Evolutionary conservation across 2,888 invertebrate genomes (phyloP).

Genomic region (Agonopterix subpropinquella): DNA sequence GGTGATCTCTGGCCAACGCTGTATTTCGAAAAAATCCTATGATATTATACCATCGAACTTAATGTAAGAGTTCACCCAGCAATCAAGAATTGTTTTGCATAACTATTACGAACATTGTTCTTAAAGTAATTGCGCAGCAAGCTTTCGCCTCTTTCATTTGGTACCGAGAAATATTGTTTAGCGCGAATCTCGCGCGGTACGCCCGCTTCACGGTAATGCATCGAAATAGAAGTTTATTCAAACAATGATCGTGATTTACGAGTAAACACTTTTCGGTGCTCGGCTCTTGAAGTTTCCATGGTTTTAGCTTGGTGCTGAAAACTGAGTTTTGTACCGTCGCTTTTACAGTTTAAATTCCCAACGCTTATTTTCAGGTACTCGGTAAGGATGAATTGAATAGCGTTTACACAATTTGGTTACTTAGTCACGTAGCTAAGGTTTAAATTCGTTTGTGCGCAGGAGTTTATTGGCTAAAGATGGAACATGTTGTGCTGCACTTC

Average conservation of each 20-base stretch:
- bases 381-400: slow-evolving; percentile 17
- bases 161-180: slow-evolving; percentile 53
- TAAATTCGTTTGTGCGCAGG: slow-evolving; percentile 18
- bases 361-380: neutral
- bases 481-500: slow-evolving; percentile 55
- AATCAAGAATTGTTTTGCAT: neutral
- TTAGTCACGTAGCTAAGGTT: slow-evolving; percentile 16
- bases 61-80: too few species aligned
- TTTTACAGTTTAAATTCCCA: slow-evolving; percentile 26
- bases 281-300: slow-evolving; percentile 40
- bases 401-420: slow-evolving; percentile 25
- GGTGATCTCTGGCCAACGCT: too few species aligned
- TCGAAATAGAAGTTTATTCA: slow-evolving; percentile 70
- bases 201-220: slow-evolving; percentile 55
- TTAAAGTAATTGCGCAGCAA: slow-evolving; percentile 39
- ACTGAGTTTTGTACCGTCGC: slow-evolving; percentile 24
- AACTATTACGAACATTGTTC: neutral
- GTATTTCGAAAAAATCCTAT: too few species aligned
- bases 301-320: slow-evolving; percentile 13
- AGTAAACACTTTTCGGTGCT: slow-evolving; percentile 59
- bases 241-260: slow-evolving; percentile 71
- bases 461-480: slow-evolving; percentile 42
- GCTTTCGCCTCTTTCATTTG: slow-evolving; percentile 38
- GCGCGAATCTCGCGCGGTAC: slow-evolving; percentile 38
- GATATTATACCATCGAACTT: too few species aligned